Percentiles rank a stretch among this genome's conserved stretches.
phyloP scores from a whole-genome alignment of 2,797 vertebrate species.

The Pangasius larnaudii region DNA sequence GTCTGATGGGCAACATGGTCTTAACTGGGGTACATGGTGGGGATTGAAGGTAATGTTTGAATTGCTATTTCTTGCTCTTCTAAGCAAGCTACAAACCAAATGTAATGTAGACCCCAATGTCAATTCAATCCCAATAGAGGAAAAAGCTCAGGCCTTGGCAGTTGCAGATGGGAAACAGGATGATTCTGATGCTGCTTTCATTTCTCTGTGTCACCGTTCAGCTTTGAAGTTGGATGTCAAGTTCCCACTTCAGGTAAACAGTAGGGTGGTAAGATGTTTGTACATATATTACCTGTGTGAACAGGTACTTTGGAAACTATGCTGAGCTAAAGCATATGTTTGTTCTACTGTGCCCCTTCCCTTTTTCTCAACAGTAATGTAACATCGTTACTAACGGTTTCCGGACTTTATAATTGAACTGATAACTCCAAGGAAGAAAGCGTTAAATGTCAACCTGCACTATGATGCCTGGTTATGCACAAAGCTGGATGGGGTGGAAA shows the following conservation, averaged over 20 bases:
- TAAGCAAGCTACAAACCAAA: background rate
- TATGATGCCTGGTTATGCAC: background rate
- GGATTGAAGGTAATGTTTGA: background rate
- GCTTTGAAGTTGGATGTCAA: background rate
- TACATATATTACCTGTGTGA: background rate
- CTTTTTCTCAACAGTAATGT: background rate
- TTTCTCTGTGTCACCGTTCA: background rate
- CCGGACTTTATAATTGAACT: background rate
- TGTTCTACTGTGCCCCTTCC: background rate
- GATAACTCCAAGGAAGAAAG: background rate
- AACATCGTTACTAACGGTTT: background rate
- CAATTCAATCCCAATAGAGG: background rate
- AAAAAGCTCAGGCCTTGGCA: background rate
- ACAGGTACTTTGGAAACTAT: background rate
- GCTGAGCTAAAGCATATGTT: background rate
- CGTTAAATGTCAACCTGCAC: background rate
- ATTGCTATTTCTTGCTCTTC: background rate
- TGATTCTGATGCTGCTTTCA: background rate
- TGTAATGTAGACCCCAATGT: background rate
- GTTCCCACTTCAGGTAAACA: background rate
- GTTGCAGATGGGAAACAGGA: background rate
- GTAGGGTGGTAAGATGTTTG: background rate
- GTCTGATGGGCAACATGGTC: background rate
- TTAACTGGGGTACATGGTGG: background rate
- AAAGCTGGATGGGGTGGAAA: background rate